Conservation (phyloP, 2,888 invertebrate species). For the Meloe dianella region DNA sequence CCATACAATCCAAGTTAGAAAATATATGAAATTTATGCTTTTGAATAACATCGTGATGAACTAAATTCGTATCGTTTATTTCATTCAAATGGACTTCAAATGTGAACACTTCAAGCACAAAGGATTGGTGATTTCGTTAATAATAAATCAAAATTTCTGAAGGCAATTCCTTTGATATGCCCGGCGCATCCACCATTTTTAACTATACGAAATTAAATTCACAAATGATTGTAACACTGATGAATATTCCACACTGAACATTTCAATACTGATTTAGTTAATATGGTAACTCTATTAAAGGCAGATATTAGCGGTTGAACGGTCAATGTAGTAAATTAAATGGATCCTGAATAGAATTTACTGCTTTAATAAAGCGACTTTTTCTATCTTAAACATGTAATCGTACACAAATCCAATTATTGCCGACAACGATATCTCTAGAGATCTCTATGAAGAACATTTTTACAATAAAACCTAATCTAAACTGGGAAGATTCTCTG, state of each 20-base stretch:
- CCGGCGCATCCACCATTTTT: conserved; percentile 26
- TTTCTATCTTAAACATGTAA: background rate
- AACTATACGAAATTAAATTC: background rate
- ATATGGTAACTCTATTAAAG: too few relatives aligned
- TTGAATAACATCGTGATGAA: too few relatives aligned
- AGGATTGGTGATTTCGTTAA: background rate
- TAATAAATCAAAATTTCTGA: background rate
- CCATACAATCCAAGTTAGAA: background rate
- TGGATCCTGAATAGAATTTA: background rate
- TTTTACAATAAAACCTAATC: background rate
- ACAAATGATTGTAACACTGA: too few relatives aligned
- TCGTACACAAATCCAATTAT: background rate
- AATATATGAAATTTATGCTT: too few relatives aligned
- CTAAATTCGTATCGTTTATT: too few relatives aligned
- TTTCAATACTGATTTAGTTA: too few relatives aligned
- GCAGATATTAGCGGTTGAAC: too few relatives aligned
- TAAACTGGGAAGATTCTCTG: background rate
- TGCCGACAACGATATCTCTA: background rate
- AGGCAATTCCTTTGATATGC: too few relatives aligned
- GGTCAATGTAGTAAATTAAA: background rate
- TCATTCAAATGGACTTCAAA: too few relatives aligned
- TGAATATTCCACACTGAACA: too few relatives aligned
- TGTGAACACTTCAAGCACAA: background rate
- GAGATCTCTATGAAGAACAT: background rate
- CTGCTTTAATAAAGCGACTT: background rate